phyloP scores from a whole-genome alignment of 2,113 vertebrate species.

The Paradoxurus hermaphroditus region DNA sequence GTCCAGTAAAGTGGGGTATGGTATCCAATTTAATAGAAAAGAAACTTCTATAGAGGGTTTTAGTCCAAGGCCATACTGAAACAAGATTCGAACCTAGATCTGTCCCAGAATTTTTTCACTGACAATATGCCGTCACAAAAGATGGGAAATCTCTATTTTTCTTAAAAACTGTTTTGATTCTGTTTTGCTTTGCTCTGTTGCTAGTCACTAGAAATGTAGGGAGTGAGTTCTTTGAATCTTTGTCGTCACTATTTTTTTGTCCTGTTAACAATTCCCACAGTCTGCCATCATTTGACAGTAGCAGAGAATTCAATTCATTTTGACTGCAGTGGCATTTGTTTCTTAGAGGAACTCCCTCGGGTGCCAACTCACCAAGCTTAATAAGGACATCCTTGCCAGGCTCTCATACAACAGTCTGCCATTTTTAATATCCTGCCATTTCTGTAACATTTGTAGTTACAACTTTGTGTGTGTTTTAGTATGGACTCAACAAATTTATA shows the following conservation, averaged over 20 bases:
- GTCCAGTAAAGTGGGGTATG: background rate
- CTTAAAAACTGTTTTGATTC: background rate
- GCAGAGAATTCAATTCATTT: constrained; percentile 38
- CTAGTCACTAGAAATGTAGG: background rate
- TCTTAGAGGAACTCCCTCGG: constrained; percentile 26
- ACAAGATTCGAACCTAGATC: background rate
- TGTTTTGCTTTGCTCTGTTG: background rate
- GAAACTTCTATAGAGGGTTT: background rate
- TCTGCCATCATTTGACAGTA: constrained; percentile 24
- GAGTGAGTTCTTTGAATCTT: background rate
- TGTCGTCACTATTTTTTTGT: background rate
- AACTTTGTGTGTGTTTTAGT: background rate
- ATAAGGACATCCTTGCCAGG: background rate
- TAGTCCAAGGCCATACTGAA: background rate
- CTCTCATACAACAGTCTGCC: background rate
- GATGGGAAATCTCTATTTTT: constrained; percentile 9
- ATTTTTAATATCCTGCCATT: background rate
- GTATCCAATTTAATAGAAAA: background rate
- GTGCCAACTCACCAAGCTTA: background rate
- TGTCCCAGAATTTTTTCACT: background rate
- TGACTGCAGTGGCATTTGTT: background rate
- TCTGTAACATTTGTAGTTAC: constrained; percentile 45
- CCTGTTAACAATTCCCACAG: background rate
- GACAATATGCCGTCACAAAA: background rate
- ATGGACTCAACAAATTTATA: background rate